Evolutionary conservation across 1,140 invertebrate genomes (phyloP).

Genomic region (Drosophila tani): DNA sequence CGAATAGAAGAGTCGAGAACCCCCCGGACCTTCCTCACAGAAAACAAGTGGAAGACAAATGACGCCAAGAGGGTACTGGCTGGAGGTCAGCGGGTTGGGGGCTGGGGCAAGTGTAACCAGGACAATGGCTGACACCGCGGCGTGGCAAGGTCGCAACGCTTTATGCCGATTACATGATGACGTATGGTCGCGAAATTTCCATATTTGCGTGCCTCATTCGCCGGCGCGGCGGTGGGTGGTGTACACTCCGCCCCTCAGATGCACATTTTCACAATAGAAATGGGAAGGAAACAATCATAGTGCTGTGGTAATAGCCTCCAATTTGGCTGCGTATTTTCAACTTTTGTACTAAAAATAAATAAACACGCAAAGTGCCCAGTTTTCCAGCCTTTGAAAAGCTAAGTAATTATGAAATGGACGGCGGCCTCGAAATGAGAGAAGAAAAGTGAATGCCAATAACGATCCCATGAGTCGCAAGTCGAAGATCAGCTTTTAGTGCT

Average conservation of each 20-base stretch:
- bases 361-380: slow-evolving; percentile 12
- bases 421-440: neutral
- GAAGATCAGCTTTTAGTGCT: no score
- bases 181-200: slow-evolving; percentile 42
- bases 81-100: slow-evolving; percentile 8
- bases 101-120: slow-evolving; percentile 24
- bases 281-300: slow-evolving; percentile 38
- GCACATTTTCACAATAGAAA: slow-evolving; percentile 23
- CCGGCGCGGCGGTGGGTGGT: slow-evolving; percentile 4
- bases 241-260: neutral
- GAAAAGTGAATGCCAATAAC: neutral
- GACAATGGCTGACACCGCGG: slow-evolving; percentile 52
- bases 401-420: neutral
- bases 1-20: slow-evolving; percentile 12
- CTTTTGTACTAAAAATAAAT: slow-evolving; percentile 42
- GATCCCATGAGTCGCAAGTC: slow-evolving; percentile 12
- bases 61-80: slow-evolving; percentile 12
- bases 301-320: slow-evolving; percentile 20
- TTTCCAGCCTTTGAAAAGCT: slow-evolving; percentile 13
- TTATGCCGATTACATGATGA: slow-evolving; percentile 23
- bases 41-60: slow-evolving; percentile 21
- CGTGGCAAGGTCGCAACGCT: slow-evolving; percentile 49
- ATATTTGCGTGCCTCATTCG: slow-evolving; percentile 35
- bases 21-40: slow-evolving; percentile 1
- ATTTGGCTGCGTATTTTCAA: slow-evolving; percentile 38